These are phyloP conservation scores for Drosophila obscura DNA, from an alignment of 1,140 invertebrate species.

Conservation along the genomic window DNA sequence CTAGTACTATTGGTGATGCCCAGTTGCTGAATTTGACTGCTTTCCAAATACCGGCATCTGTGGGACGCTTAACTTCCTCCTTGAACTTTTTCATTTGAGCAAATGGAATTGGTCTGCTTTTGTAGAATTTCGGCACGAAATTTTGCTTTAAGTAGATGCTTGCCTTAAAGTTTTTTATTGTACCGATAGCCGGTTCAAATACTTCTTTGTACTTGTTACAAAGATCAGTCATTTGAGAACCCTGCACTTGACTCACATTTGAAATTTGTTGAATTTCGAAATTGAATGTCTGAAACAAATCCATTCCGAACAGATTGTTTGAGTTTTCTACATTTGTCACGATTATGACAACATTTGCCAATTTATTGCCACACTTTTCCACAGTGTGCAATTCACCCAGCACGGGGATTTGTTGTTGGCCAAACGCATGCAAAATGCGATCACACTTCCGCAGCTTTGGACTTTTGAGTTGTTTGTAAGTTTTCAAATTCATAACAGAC, in stretches of 20 bases:
- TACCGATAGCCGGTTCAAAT: too few relatives aligned
- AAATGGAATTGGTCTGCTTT: too few relatives aligned
- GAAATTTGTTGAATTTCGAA: too few relatives aligned
- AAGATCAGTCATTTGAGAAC: too few relatives aligned
- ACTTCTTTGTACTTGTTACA: too few relatives aligned
- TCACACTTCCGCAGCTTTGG: constrained; percentile 1
- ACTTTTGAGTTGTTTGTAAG: background rate
- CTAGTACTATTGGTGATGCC: too few relatives aligned
- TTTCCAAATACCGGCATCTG: background rate
- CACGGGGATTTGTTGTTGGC: background rate
- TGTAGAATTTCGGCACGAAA: too few relatives aligned
- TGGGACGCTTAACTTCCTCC: constrained; percentile 10
- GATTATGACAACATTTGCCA: constrained; percentile 4
- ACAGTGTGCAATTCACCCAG: too few relatives aligned
- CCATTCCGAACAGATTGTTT: constrained; percentile 25
- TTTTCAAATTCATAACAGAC: background rate
- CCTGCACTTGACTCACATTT: too few relatives aligned
- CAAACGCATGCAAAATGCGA: constrained; percentile 3
- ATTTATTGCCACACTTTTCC: background rate
- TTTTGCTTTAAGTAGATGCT: too few relatives aligned
- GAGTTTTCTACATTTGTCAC: constrained; percentile 8
- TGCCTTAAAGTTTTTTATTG: too few relatives aligned
- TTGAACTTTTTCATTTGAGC: constrained; percentile 17
- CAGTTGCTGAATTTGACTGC: too few relatives aligned
- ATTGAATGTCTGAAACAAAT: constrained; percentile 11